phyloP scores from a whole-genome alignment of 2,113 vertebrate species.

The Urocitellus parryii region DNA sequence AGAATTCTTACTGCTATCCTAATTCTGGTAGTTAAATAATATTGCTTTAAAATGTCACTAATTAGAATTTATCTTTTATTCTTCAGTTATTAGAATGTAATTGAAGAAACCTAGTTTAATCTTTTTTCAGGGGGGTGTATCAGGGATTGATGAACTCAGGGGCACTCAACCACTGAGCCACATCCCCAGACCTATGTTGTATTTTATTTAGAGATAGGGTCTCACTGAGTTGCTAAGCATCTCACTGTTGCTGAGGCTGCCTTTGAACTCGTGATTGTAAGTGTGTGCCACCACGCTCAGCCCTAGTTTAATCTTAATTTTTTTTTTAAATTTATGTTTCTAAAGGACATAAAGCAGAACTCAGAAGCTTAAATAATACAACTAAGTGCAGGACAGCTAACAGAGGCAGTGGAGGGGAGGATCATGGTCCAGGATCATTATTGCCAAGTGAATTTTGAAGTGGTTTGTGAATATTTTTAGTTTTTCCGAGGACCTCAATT shows the following conservation, averaged over 20 bases:
- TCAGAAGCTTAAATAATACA: background rate
- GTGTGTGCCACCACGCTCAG: no score
- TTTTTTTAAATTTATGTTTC: background rate
- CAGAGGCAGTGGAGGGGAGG: background rate
- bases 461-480: background rate
- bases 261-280: no score
- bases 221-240: no score
- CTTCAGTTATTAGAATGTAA: background rate
- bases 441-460: background rate
- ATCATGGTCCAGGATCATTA: background rate
- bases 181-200: no score
- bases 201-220: no score
- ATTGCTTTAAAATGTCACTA: background rate
- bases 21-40: background rate
- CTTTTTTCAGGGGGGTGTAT: background rate
- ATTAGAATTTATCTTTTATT: conserved; percentile 31
- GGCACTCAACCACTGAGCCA: no score
- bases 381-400: background rate
- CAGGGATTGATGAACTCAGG: no score
- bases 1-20: background rate
- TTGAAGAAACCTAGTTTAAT: background rate
- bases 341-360: background rate
- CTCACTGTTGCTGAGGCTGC: no score
- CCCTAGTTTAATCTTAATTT: background rate
- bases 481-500: background rate